Conservation (phyloP, 2,797 vertebrate genomes). For the Molossus molossus region DNA sequence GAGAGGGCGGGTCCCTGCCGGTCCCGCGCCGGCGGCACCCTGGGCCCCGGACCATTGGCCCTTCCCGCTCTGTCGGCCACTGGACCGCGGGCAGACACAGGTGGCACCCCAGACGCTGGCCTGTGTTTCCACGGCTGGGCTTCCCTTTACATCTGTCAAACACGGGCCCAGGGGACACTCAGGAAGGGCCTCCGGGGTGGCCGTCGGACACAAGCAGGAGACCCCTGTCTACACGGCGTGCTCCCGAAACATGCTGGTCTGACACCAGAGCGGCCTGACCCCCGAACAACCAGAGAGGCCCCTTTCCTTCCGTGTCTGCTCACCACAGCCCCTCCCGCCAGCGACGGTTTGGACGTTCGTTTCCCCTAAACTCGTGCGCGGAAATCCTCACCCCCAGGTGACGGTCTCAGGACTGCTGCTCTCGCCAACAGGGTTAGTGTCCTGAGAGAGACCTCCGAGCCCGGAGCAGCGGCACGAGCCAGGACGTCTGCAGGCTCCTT, state of each 20-base stretch:
- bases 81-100: rapidly evolving
- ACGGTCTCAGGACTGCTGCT: neutral
- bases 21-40: no score
- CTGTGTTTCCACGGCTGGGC: rapidly evolving
- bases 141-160: neutral
- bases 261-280: no score
- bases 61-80: neutral
- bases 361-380: neutral
- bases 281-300: rapidly evolving
- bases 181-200: rapidly evolving
- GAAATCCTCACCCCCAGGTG: neutral
- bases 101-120: neutral
- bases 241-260: neutral
- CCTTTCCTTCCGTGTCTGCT: neutral
- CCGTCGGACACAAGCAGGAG: rapidly evolving
- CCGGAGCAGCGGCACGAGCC: neutral
- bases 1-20: no score
- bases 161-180: no score
- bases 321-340: no score
- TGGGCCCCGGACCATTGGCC: no score
- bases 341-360: neutral
- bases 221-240: no score
- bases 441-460: neutral
- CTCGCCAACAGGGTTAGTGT: neutral
- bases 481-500: neutral